phyloP scores from a whole-genome alignment of 2,888 invertebrate species.

The Cantharis rustica region DNA sequence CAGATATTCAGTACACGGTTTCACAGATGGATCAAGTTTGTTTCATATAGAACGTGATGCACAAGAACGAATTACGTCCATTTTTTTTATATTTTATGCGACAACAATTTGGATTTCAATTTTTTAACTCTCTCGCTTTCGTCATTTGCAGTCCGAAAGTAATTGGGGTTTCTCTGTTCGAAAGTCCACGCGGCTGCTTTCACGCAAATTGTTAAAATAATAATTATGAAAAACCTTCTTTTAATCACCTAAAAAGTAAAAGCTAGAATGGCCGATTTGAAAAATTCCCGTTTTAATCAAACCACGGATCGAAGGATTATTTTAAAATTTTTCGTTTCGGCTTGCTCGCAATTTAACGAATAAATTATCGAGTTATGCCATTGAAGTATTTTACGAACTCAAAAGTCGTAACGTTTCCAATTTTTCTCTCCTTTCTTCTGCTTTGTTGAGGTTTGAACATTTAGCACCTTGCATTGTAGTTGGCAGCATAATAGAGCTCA shows the following conservation, averaged over 20 bases:
- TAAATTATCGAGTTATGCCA: conserved; percentile 7
- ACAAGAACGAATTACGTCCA: background rate
- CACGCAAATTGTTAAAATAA: background rate
- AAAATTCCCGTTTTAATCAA: background rate
- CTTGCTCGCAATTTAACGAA: background rate
- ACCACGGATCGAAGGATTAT: background rate
- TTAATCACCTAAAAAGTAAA: background rate
- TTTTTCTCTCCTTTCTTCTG: background rate
- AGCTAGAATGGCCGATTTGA: background rate
- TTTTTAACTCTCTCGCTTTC: background rate
- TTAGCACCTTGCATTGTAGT: conserved; percentile 19
- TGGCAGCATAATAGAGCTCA: conserved; percentile 11
- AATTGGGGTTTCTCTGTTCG: background rate
- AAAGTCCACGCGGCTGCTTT: background rate
- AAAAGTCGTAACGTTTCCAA: background rate
- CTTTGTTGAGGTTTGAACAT: conserved; percentile 13
- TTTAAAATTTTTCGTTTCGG: background rate
- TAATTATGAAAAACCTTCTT: background rate
- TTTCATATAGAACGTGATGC: background rate
- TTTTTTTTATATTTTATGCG: too few species aligned
- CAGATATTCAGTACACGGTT: conserved; percentile 2
- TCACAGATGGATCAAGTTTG: background rate
- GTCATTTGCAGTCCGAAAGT: background rate
- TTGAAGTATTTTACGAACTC: conserved; percentile 4
- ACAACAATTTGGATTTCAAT: background rate